These are phyloP conservation scores for Acipenser ruthenus DNA, from an alignment of 2,797 vertebrate genomes.

Conservation along the genomic window DNA sequence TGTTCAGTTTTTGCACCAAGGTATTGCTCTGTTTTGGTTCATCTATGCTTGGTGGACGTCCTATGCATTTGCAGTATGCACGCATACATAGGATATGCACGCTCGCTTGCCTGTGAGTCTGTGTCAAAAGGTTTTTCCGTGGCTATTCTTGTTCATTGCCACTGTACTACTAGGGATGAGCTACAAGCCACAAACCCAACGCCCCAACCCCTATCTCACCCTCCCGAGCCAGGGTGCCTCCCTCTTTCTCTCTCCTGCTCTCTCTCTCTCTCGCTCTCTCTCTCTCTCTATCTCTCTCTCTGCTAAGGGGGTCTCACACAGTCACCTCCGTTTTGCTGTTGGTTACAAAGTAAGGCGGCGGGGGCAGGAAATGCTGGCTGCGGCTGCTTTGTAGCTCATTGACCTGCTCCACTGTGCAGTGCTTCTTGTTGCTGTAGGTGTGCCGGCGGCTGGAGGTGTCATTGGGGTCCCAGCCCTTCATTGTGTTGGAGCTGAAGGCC, in stretches of 20 bases:
- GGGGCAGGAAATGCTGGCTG: conserved; percentile 83
- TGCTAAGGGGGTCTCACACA: conserved; percentile 64
- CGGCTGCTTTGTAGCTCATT: conserved; percentile 79
- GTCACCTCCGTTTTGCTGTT: conserved; percentile 99
- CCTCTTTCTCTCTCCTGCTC: conserved; percentile 20
- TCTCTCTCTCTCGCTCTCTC: conserved; percentile 36
- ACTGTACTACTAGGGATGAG: conserved; percentile 10
- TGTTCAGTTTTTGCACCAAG: no score
- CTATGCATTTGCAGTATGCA: conserved; percentile 22
- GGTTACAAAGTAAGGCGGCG: conserved; percentile 97
- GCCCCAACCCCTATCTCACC: conserved; percentile 23
- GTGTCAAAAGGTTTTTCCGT: conserved; percentile 25
- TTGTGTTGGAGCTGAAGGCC: conserved; percentile 70
- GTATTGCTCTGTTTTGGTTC: no score
- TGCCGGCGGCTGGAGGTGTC: conserved; percentile 85
- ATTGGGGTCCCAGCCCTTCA: conserved; percentile 85
- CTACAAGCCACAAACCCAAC: conserved; percentile 27
- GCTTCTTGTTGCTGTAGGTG: conserved; percentile 77
- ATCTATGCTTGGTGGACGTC: conserved; percentile 16
- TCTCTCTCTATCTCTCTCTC: conserved; percentile 37
- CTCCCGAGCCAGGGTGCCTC: no score
- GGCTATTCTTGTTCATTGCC: conserved; percentile 19
- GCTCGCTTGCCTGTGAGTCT: conserved; percentile 26
- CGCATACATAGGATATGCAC: conserved; percentile 27
- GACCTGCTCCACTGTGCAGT: conserved; percentile 70